phyloP scores from a whole-genome alignment of 2,888 invertebrate species.

The Cheilosia vernalis region DNA sequence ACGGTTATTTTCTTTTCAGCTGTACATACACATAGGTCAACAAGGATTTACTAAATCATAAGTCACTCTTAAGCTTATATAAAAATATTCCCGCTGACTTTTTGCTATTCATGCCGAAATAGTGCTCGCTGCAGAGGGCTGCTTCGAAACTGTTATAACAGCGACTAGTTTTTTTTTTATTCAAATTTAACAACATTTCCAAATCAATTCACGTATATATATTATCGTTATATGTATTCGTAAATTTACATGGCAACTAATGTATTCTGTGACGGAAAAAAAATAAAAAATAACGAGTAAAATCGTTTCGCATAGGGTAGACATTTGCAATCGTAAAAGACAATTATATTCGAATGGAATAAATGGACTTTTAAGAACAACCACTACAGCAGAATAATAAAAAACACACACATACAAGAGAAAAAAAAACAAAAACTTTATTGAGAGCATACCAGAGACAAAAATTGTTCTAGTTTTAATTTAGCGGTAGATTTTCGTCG shows the following conservation, averaged over 20 bases:
- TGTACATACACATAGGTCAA: conserved; percentile 55
- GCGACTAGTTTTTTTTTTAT: background rate
- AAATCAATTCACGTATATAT: conserved; percentile 1
- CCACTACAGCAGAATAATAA: conserved; percentile 31
- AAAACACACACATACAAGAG: background rate
- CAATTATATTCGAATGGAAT: conserved; percentile 39
- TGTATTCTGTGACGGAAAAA: background rate
- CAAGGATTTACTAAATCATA: conserved; percentile 43
- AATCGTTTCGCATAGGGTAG: background rate
- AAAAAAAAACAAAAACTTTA: conserved; percentile 23
- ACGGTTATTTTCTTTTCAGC: conserved; percentile 61
- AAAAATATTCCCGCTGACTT: conserved; percentile 26
- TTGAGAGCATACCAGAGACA: conserved; percentile 69
- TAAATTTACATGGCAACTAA: conserved; percentile 20
- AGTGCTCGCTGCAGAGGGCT: conserved; percentile 35
- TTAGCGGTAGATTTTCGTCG: conserved; percentile 4
- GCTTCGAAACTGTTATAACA: background rate
- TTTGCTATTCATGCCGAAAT: conserved; percentile 38
- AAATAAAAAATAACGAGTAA: background rate
- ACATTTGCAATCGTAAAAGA: conserved; percentile 48
- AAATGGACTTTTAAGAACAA: conserved; percentile 30
- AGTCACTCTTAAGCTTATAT: conserved; percentile 36
- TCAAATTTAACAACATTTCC: conserved; percentile 41
- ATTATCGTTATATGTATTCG: conserved; percentile 5
- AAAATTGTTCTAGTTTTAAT: conserved; percentile 48